Base-by-base conservation (phyloP, 1,140 invertebrate species). In the Gonatopus flavifemur region DNA sequence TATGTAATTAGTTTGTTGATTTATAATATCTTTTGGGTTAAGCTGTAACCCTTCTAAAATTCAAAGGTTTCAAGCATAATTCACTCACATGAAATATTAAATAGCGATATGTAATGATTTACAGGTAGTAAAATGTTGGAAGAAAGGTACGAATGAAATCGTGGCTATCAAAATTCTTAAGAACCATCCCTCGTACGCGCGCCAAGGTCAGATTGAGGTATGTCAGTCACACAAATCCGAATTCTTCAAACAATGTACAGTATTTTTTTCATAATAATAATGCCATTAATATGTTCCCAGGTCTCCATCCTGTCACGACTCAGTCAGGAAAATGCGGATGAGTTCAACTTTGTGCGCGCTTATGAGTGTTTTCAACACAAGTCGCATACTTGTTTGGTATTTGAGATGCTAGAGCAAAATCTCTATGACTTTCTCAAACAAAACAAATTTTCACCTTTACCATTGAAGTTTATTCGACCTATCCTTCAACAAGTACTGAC, bases 281-380 rank as follows among this genome's bases (percentile, higher is more conserved):
- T 20, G 3, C 10, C n/a, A 36, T 36, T 54, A 3, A 5, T 46
- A 49, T 24, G n/a, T 22, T 39, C 40, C 16, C 67, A 90, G 88
- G 91, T 94, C 59, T 95, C 93, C 74, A 99, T 99, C 78, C 83
- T 99, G 70, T 96, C 94, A 48, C 87, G 95, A 57, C 82, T 99
- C 10, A 97, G 93, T 72, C 96, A 98, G 81, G 97, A 99, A 86
- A 98, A 97, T 87, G 96, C 96, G 59, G 98, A 99, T 77, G 96
- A 98, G 82, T 94, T 93, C 82, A 99, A 99, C 81, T 99, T 99
- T 84, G 97, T 99, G 50, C 92, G 97, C 49, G 97, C 96, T 10
- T 98, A 94, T 77, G 98, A 99, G 79, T 99, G 96, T 81, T 99
- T 99, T 80, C 94, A 98, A 79, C 97, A 99, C 81, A 98, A 98